Evolutionary conservation across 2,113 vertebrate genomes (phyloP).

Genomic region (Spea bombifrons): DNA sequence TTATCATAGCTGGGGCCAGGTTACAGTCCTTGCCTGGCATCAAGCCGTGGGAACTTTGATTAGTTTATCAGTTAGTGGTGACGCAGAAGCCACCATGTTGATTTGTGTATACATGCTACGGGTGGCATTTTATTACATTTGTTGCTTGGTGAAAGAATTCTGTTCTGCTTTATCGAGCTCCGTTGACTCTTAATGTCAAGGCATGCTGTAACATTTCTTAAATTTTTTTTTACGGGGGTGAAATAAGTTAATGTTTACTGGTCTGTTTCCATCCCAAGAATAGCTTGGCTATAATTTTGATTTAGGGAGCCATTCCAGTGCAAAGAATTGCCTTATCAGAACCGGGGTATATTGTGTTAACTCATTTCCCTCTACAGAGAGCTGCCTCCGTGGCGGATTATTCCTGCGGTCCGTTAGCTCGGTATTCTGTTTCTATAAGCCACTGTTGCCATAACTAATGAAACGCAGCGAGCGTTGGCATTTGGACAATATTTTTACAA

Average conservation of each 20-base stretch:
- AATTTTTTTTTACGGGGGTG: no score
- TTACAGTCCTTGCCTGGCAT: constrained; percentile 25
- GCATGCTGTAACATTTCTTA: neutral
- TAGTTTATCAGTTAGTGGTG: constrained; percentile 10
- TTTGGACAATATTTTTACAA: neutral
- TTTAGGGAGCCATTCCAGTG: no score
- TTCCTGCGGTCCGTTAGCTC: constrained; percentile 1
- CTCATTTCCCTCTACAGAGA: neutral
- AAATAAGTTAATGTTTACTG: neutral
- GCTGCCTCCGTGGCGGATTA: constrained; percentile 7
- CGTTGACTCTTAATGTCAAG: neutral
- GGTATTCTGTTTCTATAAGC: constrained; percentile 9
- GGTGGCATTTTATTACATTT: neutral
- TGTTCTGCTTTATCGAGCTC: neutral
- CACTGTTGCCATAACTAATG: constrained; percentile 8
- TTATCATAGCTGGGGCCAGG: constrained; percentile 26
- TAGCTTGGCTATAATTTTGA: no score
- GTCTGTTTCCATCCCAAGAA: neutral
- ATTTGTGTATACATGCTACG: neutral
- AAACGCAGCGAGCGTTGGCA: constrained; percentile 20
- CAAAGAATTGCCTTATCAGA: no score
- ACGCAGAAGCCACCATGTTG: neutral
- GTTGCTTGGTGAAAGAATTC: no score
- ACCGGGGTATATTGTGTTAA: neutral
- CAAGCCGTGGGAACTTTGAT: constrained; percentile 32